These are phyloP conservation scores for Cryptops parisi DNA, from an alignment of 2,888 invertebrate genomes.

Conservation along the genomic window DNA sequence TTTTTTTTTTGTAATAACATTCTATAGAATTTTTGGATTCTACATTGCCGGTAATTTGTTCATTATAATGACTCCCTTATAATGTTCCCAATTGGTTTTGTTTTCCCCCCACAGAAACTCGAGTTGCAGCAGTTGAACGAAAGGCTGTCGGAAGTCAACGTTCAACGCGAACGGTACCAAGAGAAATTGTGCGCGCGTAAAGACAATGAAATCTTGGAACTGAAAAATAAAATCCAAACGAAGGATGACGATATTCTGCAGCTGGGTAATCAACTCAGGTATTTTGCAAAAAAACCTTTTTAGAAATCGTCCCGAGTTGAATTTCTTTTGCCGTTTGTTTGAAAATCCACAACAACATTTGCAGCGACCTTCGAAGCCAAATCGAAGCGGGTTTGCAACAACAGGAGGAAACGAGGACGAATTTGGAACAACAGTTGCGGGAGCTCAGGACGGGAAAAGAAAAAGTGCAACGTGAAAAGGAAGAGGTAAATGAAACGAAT, in stretches of 20 bases:
- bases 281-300: too few relatives aligned
- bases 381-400: neutral
- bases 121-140: neutral
- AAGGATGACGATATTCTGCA: neutral
- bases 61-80: too few relatives aligned
- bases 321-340: too few relatives aligned
- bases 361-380: neutral
- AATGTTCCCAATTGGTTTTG: too few relatives aligned
- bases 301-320: too few relatives aligned
- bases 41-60: neutral
- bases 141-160: neutral
- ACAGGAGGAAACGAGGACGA: neutral
- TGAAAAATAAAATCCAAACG: neutral
- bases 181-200: neutral
- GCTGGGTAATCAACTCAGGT: slow-evolving; percentile 1
- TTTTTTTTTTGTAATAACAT: too few relatives aligned
- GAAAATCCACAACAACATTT: too few relatives aligned
- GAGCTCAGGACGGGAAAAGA: slow-evolving; percentile 2
- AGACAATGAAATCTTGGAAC: neutral
- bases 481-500: slow-evolving; percentile 5
- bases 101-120: neutral
- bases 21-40: neutral
- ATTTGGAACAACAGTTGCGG: neutral
- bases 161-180: neutral
- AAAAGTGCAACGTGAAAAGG: neutral